Evolutionary conservation across 2,888 invertebrate species (phyloP).

Genomic region (Acholoe squamosa): DNA sequence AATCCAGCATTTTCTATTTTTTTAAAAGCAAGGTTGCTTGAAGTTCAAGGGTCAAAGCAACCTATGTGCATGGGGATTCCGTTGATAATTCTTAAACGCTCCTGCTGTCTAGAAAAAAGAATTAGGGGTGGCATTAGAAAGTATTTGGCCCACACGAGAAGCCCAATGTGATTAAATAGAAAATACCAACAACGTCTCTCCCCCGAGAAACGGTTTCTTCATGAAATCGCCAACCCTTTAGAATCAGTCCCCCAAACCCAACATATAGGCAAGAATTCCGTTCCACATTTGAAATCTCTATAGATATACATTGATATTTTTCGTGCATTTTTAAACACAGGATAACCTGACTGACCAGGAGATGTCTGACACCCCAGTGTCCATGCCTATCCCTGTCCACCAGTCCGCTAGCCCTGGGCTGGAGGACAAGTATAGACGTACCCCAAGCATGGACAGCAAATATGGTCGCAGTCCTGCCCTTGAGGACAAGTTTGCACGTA

Average conservation of each 20-base stretch:
- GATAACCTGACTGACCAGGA: conserved; percentile 60
- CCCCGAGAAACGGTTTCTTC: neutral
- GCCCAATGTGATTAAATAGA: too few species aligned
- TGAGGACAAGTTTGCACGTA: conserved; percentile 58
- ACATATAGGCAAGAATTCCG: too few species aligned
- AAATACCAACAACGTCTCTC: too few species aligned
- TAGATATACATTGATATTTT: neutral
- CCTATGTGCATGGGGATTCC: too few species aligned
- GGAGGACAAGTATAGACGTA: conserved; percentile 27
- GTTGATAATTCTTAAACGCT: too few species aligned
- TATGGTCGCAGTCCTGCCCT: neutral
- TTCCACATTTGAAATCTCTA: too few species aligned
- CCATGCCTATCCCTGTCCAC: conserved; percentile 5
- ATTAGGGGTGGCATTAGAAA: too few species aligned
- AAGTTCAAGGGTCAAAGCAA: too few species aligned
- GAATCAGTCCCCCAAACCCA: neutral
- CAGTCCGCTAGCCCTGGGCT: conserved; percentile 48
- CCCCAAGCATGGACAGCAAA: conserved; percentile 40
- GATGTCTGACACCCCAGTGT: conserved; percentile 53
- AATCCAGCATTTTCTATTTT: neutral
- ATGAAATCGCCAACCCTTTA: too few species aligned
- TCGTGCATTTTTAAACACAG: conserved; percentile 57
- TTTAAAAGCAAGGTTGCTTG: neutral
- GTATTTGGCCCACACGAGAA: too few species aligned
- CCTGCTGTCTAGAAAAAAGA: neutral